These are phyloP conservation scores for cattle (Bos taurus) DNA, from an alignment of 2,113 vertebrate genomes.

Conservation along the genomic window DNA sequence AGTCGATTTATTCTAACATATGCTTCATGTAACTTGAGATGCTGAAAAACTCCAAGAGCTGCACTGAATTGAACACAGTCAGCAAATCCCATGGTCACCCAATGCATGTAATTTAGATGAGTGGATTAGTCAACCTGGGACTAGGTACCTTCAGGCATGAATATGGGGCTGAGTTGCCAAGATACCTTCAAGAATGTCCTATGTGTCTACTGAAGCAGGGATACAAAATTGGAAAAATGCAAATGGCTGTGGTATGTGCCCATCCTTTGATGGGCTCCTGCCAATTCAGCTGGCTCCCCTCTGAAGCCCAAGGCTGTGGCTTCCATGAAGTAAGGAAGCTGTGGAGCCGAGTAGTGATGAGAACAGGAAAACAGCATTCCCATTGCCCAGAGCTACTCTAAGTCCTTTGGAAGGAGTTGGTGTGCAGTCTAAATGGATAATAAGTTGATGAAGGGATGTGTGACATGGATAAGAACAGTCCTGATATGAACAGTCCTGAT, in stretches of 20 bases:
- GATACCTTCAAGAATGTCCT: conserved; percentile 49
- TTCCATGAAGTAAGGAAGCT: conserved; percentile 1
- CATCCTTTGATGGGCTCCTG: neutral
- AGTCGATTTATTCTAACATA: conserved; percentile 57
- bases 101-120: conserved; percentile 51
- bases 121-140: conserved; percentile 58
- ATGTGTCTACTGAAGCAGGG: conserved; percentile 60
- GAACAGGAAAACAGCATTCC: neutral
- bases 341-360: neutral
- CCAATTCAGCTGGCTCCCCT: conserved; percentile 42
- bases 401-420: neutral
- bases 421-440: neutral
- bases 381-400: neutral
- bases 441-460: neutral
- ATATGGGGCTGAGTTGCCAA: conserved; percentile 56
- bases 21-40: conserved; percentile 53
- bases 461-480: neutral
- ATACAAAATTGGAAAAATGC: conserved; percentile 74
- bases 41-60: conserved; percentile 22
- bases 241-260: conserved; percentile 44
- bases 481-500: neutral
- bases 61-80: conserved; percentile 17
- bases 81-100: conserved; percentile 53
- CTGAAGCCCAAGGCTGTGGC: neutral
- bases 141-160: conserved; percentile 51